Evolutionary conservation across 2,888 invertebrate species (phyloP), one percentile per base, ranked within the genome.

Genomic region (Amorpha juglandis): DNA sequence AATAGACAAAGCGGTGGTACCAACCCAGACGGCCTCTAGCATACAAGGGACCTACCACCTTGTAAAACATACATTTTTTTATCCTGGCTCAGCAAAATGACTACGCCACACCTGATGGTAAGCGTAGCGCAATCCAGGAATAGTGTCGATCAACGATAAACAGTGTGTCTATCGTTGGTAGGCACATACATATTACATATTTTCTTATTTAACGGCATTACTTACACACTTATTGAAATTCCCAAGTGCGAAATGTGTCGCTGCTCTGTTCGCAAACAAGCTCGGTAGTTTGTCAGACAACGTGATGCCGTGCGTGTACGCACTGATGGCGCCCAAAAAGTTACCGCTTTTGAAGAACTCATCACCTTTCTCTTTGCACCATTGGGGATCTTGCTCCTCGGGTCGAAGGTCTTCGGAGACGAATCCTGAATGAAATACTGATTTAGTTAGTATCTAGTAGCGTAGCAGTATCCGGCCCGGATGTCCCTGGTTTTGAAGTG

Each of bases 351-450:
- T 94, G 84, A 96, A 95, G 85, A 98, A 97, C 69, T 96, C 95
- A 80, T 96, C 95, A 62, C 97, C 98, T 87, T 97, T 98, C 69
- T 95, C 95, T 78, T 97, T 95, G 66, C 98, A 94, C 95, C 96
- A 98, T 69, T 96, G 94, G 0, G 97, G 97, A 86, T 97, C 96
- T 74, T 95, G 96, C 85, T 98, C 98, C 80, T 98, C 97, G 0
- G 96, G 95, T 48, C 96, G 91, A 2, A 97, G 90, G 80, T 97
- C 96, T 80, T 96, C 96, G 9, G 95, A 95, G 1, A 95, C 90
- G 78, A 97, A 96, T 27, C 97, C 97, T 92, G 63, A 16, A 42
- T 53, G 11, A 53, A 48, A 67, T 42, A 19, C 33, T 45, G 21
- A n/a, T 21, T 45, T 45, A 11, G 12, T 6, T 19, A 9, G 7